Conservation (phyloP, 2,113 vertebrate genomes). For the Larimichthys crocea region DNA sequence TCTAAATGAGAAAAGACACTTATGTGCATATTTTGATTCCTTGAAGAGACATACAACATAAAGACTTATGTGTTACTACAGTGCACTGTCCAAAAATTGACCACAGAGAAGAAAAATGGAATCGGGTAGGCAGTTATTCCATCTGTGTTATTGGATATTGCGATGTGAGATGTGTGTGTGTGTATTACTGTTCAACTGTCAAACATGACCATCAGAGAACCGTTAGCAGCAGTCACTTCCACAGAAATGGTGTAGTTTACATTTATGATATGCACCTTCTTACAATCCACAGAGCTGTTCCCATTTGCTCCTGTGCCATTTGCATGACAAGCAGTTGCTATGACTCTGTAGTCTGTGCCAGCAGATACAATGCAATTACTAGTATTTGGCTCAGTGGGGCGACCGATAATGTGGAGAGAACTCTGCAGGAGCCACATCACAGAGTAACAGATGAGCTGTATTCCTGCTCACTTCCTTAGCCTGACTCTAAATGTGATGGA, state of each 20-base stretch:
- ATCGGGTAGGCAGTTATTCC: not conserved
- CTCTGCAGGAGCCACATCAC: conserved; percentile 55
- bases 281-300: conserved; percentile 22
- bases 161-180: not conserved
- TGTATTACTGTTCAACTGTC: conserved; percentile 8
- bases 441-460: conserved; percentile 49
- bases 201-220: conserved; percentile 6
- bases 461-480: conserved; percentile 20
- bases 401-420: conserved; percentile 38
- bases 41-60: too few relatives aligned
- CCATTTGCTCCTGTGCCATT: conserved; percentile 39
- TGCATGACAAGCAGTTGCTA: conserved; percentile 36
- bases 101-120: not conserved
- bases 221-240: conserved; percentile 17
- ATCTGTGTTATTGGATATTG: conserved; percentile 21
- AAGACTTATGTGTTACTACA: not conserved
- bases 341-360: conserved; percentile 62
- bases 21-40: too few relatives aligned
- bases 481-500: conserved; percentile 6
- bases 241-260: conserved; percentile 27
- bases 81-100: not conserved
- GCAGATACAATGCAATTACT: conserved; percentile 44
- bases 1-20: too few relatives aligned
- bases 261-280: conserved; percentile 28
- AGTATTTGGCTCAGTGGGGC: conserved; percentile 51